Evolutionary conservation across 2,888 invertebrate genomes (phyloP).

Genomic region (Drosophila suboccidentalis): DNA sequence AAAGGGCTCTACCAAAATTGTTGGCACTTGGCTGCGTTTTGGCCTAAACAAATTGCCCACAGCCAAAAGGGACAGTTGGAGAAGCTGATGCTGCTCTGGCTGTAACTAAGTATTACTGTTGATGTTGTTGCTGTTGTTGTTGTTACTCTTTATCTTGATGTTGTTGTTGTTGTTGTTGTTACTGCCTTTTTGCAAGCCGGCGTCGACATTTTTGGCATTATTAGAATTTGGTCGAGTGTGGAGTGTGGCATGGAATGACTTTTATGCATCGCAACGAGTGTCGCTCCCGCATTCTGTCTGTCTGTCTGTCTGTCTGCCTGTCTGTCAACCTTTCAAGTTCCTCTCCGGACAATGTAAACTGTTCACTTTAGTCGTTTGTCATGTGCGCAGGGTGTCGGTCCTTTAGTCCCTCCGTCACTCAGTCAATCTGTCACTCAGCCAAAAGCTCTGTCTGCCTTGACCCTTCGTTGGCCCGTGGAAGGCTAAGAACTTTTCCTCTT

Average conservation of each 20-base stretch:
- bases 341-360: slow-evolving; percentile 29
- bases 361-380: slow-evolving; percentile 34
- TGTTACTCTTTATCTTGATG: background rate
- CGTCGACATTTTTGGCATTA: slow-evolving; percentile 64
- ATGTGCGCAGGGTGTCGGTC: slow-evolving; percentile 26
- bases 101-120: slow-evolving; percentile 7
- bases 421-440: slow-evolving; percentile 17
- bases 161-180: slow-evolving; percentile 11
- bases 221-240: slow-evolving; percentile 55
- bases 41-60: slow-evolving; percentile 58
- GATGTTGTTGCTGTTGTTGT: slow-evolving; percentile 11
- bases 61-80: slow-evolving; percentile 19
- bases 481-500: slow-evolving; percentile 5
- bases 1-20: slow-evolving; percentile 36
- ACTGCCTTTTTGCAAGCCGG: slow-evolving; percentile 33
- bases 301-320: slow-evolving; percentile 17
- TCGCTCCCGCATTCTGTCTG: slow-evolving; percentile 27
- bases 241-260: slow-evolving; percentile 29
- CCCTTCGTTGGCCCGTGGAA: slow-evolving; percentile 1
- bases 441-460: slow-evolving; percentile 1
- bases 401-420: slow-evolving; percentile 4
- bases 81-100: slow-evolving; percentile 17
- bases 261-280: slow-evolving; percentile 45
- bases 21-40: slow-evolving; percentile 61
- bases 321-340: slow-evolving; percentile 40